Evolutionary conservation across 2,888 invertebrate species (phyloP), one percentile per base, ranked within the genome.

Genomic region (Eledona agricola): DNA sequence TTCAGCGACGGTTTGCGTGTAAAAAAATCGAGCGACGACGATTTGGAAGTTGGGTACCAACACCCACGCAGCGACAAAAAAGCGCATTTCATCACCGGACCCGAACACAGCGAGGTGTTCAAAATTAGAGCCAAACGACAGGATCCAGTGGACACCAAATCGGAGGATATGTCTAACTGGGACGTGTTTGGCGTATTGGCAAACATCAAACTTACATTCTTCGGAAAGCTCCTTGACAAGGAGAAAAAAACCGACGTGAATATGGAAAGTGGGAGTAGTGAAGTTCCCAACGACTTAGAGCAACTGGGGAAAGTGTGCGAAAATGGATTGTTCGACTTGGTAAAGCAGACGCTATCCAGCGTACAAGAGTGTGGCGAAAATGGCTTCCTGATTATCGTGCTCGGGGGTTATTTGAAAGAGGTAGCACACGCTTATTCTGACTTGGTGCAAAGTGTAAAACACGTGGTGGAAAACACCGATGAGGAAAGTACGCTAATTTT

Each of bases 391-490:
- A 62, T 72, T 64, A 59, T 70, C 1, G 55, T 72, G 9, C 60
- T 70, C 16, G 72, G 69, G 1, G 70, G 70, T 1, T 58, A 55
- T 26, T 40, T 70, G 7, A 49, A 51, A 0, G 69, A 69, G 42
- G 58, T 72, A 16, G 12, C 52, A 7, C 61, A 71, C 20, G 49
- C 59, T 2, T 62, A 68, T 25, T 71, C 70, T 20, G 60, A 66
- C 4, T 38, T 73, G 13, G 56, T 70, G 7, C 72, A 72, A 58
- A 66, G 67, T 37, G 51, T 73, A 2, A 71, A 72, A 50, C 63
- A 70, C 42, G 62, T 72, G 0, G 55, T 59, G 0, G 72, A 73
- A 51, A 65, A 58, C 23, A 69, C 70, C 0, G 63, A 70, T 29
- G 52, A 64, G 5, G 40, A 61, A 20, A 62, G 62, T 7, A 72